These are phyloP conservation scores for Gymnopithys bicolor DNA, from an alignment of 2,797 vertebrate genomes.

Conservation along the genomic window DNA sequence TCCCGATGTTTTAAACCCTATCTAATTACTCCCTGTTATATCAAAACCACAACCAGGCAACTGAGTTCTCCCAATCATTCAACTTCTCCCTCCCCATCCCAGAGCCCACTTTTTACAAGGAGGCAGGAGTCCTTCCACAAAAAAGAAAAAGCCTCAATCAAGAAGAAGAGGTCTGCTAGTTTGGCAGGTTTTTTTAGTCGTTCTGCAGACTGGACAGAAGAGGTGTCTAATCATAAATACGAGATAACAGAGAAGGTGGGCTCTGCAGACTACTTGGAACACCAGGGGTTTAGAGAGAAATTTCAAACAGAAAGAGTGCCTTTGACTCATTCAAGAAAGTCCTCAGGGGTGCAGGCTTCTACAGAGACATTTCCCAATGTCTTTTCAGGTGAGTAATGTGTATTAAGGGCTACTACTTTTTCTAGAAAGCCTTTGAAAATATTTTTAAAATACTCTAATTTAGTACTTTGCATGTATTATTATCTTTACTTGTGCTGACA, in stretches of 20 bases:
- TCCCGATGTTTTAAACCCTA: constrained; percentile 84
- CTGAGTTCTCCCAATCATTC: constrained; percentile 91
- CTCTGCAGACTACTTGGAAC: constrained; percentile 81
- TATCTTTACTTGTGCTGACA: background rate
- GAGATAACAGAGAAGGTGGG: constrained; percentile 62
- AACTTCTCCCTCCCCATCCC: constrained; percentile 84
- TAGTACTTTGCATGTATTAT: background rate
- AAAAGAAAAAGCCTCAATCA: constrained; percentile 66
- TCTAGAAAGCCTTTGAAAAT: background rate
- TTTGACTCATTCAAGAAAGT: constrained; percentile 77
- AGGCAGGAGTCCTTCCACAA: constrained; percentile 71
- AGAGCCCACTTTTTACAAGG: constrained; percentile 85
- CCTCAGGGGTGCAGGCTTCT: constrained; percentile 81
- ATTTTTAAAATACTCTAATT: background rate
- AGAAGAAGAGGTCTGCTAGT: constrained; percentile 80
- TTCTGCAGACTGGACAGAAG: constrained; percentile 94
- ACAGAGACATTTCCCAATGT: constrained; percentile 87
- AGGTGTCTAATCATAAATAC: constrained; percentile 71
- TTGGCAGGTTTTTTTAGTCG: constrained; percentile 84
- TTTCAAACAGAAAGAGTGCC: constrained; percentile 76
- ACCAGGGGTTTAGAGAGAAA: constrained; percentile 70
- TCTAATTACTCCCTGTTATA: constrained; percentile 88
- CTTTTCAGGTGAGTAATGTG: constrained; percentile 86
- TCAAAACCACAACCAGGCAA: constrained; percentile 94
- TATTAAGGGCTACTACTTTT: background rate